Conservation (phyloP, 2,797 vertebrate genomes). For the Coilia nasus region DNA sequence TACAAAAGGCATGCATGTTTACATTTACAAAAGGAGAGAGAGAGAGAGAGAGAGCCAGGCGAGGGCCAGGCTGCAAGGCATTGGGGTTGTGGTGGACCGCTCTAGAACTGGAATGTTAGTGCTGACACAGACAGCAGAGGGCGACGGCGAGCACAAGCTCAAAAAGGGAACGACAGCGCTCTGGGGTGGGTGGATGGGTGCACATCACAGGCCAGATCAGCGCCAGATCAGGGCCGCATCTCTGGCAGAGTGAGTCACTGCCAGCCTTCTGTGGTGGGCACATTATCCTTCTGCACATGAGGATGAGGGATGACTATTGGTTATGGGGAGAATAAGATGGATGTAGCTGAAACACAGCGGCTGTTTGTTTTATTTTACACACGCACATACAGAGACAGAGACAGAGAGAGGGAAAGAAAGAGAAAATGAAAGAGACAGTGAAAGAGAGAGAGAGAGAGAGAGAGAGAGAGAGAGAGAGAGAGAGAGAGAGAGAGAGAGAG, state of each 20-base stretch:
- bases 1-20: slow-evolving; percentile 64
- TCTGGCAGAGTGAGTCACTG: background rate
- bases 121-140: slow-evolving; percentile 52
- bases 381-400: background rate
- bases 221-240: background rate
- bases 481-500: background rate
- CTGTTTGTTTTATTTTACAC: background rate
- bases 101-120: slow-evolving; percentile 64
- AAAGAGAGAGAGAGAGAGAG: background rate
- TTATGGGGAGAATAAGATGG: background rate
- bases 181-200: background rate
- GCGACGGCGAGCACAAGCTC: slow-evolving; percentile 43
- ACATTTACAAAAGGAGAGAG: slow-evolving; percentile 58
- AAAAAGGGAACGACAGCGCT: slow-evolving; percentile 52
- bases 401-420: background rate
- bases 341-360: background rate
- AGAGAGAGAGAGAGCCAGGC: slow-evolving; percentile 27
- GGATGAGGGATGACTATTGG: background rate
- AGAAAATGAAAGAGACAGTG: background rate
- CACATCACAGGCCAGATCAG: background rate
- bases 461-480: background rate
- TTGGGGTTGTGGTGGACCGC: slow-evolving; percentile 49
- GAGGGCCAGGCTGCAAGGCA: slow-evolving; percentile 58
- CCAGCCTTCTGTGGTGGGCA: background rate
- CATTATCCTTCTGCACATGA: background rate